Base-by-base conservation (phyloP, 2,113 vertebrate species). In the Gallinago media region DNA sequence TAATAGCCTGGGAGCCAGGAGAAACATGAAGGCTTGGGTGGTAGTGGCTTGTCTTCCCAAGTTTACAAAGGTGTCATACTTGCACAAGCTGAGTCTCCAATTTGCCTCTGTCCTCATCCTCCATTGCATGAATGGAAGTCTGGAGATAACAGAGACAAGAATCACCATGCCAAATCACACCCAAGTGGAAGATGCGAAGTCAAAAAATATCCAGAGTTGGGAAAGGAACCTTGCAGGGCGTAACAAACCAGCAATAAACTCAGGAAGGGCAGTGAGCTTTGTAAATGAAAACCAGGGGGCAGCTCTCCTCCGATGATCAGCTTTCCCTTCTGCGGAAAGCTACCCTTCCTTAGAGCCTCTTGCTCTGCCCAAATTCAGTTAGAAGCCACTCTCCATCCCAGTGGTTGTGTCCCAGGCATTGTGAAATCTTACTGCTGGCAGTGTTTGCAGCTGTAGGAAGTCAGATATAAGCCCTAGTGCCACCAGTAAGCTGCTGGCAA, bases 381-480 rank as follows among this genome's bases (percentile, higher is more conserved):
- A 85, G 59, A 94, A 88, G 67, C 36, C 3, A 6, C 17, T 29
- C 17, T 85, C 63, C 92, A 94, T 88, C 59, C 59, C 88, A 59
- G 75, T 46, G 34, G 49, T 15, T 89, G 46, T 80, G 67, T 83
- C 55, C 78, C 68, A 88, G 21, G 29, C 59, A 88, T 78, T 80
- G 75, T 85, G 93, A 93, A 96, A 95, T 88, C 74, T 86, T 84
- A 77, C 42, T 18, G 32, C 61, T 88, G 65, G 87, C 56, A 90
- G 40, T 6, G 0, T 83, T 80, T 81, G 50, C 90, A 90, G 72
- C 85, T 93, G 90, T 93, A 95, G 93, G 94, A 97, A 96, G 86
- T 92, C 92, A 97, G 93, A 94, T 94, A 96, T 34, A 88, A 88
- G 47, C 59, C 34, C 23, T 36, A 61, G 44, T 56, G 46, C 38